Evolutionary conservation across 2,888 invertebrate species (phyloP).

Genomic region (Erannis defoliaria): DNA sequence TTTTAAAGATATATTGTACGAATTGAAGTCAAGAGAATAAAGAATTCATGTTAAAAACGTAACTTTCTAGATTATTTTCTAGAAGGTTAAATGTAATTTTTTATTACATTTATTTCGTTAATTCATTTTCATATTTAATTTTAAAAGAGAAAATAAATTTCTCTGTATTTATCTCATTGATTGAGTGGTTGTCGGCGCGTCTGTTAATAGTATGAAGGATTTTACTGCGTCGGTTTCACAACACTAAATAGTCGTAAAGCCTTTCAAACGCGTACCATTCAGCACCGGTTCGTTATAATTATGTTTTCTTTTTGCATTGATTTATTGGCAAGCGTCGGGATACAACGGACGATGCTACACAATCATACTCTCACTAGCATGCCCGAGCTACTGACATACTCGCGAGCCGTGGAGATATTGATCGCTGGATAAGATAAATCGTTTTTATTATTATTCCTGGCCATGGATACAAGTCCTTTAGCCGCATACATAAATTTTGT

Average conservation of each 20-base stretch:
- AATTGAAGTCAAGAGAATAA: too few relatives aligned
- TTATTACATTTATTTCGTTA: too few relatives aligned
- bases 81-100: too few relatives aligned
- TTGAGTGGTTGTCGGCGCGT: too few relatives aligned
- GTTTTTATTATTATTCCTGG: neutral
- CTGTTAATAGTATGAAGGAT: too few relatives aligned
- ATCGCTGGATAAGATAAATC: conserved; percentile 28
- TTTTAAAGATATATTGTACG: too few relatives aligned
- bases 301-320: conserved; percentile 46
- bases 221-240: conserved; percentile 4
- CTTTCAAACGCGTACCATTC: conserved; percentile 12
- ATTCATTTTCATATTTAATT: too few relatives aligned
- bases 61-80: too few relatives aligned
- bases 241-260: conserved; percentile 9
- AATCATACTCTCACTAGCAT: conserved; percentile 77
- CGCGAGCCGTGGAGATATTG: conserved; percentile 30
- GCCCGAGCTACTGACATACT: conserved; percentile 72
- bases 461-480: neutral
- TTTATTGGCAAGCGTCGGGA: conserved; percentile 34
- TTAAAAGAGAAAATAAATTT: too few relatives aligned
- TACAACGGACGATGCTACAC: conserved; percentile 61
- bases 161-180: neutral
- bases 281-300: neutral
- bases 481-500: too few relatives aligned
- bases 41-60: too few relatives aligned